Base-by-base conservation (phyloP, 2,113 vertebrate species). In the Vulpes lagopus region DNA sequence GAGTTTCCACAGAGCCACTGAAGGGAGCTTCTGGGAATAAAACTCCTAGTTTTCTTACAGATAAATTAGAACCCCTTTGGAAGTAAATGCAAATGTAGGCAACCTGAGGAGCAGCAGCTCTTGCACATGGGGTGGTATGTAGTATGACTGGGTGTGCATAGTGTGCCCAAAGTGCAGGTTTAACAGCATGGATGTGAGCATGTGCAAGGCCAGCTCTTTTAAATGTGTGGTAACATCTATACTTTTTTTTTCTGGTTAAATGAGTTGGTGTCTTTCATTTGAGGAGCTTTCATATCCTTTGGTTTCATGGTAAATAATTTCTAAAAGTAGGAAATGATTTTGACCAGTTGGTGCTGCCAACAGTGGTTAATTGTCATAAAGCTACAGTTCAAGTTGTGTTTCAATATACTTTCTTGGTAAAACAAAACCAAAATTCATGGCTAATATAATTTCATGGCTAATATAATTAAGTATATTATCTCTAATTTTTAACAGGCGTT, bases 401-500 rank as follows among this genome's bases (percentile, higher is more conserved):
- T 88, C 19, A 79, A 32, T 14, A 57, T 8, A 19, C 11, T n/a
- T 0, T 86, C 32, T 96, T 55, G 38, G 69, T 55, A 67, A 69
- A 23, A 35, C 43, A 43, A 43, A 43, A 43, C 43, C 43, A 53
- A 62, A 94, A 49, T 16, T 53, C 43, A 4, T 60, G 25, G 23
- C 69, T 69, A 80, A 84, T 74, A 64, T 2, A 91, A 8, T 15
- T 95, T 93, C 43, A 43, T 43, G 43, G 43, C 43, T 43, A 43
- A 43, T 85, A 67, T 25, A 67, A 59, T 5, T 81, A 27, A 81
- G 27, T 60, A 23, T 53, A 1, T 43, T 49, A 80, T 30, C 49
- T 88, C 0, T 91, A 73, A 73, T 57, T 95, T 98, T 90, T 91
- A 93, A 84, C 1, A 92, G 35, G 38, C 27, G 12, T 80, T 59